Percentiles rank a stretch among this genome's conserved stretches.
Conservation (phyloP, 1,140 invertebrate species). For the Zaprionus nigranus region DNA sequence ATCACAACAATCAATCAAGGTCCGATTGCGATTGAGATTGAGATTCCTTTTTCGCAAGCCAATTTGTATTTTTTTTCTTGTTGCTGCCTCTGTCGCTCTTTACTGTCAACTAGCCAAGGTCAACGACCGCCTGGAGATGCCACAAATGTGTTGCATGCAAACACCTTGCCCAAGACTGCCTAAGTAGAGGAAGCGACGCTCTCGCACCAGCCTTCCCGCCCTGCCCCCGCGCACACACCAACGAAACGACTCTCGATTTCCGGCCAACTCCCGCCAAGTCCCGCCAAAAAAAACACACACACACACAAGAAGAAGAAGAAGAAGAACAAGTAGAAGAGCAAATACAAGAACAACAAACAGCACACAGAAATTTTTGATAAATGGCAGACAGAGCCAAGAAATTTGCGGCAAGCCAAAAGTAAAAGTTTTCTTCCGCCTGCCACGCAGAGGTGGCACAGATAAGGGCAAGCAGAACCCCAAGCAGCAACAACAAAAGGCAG, state of each 20-base stretch:
- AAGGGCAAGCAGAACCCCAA: conserved; percentile 17
- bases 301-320: neutral
- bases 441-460: conserved; percentile 39
- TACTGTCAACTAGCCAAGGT: conserved; percentile 37
- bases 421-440: conserved; percentile 34
- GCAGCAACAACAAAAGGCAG: conserved; percentile 5
- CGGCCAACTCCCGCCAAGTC: conserved; percentile 17
- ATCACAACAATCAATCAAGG: conserved; percentile 41
- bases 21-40: conserved; percentile 10
- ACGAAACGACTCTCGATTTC: conserved; percentile 28
- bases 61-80: neutral
- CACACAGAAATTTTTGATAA: conserved; percentile 46
- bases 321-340: conserved; percentile 1
- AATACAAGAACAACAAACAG: conserved; percentile 7
- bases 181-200: conserved; percentile 23
- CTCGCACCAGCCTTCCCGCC: neutral
- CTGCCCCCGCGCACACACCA: conserved; percentile 15
- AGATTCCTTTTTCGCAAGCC: conserved; percentile 2
- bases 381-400: conserved; percentile 51
- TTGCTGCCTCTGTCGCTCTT: neutral
- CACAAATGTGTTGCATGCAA: conserved; percentile 38
- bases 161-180: conserved; percentile 34
- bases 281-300: neutral
- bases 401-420: conserved; percentile 60
- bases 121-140: conserved; percentile 46